These are phyloP conservation scores for Tenthredo distinguenda DNA, from an alignment of 2,888 invertebrate genomes.

Conservation along the genomic window DNA sequence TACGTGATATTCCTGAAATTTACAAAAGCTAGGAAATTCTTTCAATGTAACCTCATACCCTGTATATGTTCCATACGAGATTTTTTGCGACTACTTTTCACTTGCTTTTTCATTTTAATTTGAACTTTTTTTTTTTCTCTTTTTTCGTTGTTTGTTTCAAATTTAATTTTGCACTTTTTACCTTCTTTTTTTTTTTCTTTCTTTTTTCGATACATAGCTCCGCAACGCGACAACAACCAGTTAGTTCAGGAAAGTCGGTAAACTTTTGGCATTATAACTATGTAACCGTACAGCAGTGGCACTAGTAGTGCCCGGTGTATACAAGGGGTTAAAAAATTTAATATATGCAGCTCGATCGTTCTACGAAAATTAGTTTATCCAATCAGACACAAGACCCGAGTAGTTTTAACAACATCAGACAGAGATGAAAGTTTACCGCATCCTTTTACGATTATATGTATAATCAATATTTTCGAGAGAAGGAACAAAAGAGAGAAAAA, in stretches of 20 bases:
- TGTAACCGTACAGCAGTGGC: too few species aligned
- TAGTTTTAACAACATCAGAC: neutral
- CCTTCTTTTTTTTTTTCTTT: neutral
- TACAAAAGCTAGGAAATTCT: too few species aligned
- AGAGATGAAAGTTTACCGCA: neutral
- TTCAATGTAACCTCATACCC: too few species aligned
- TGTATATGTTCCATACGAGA: too few species aligned
- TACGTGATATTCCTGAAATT: too few species aligned
- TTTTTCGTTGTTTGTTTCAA: neutral
- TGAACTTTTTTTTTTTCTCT: neutral
- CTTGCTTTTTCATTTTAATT: too few species aligned
- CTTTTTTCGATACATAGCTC: neutral
- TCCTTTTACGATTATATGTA: too few species aligned
- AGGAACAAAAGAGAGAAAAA: too few species aligned
- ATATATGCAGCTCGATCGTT: neutral
- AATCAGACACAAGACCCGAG: neutral
- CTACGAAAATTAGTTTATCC: slow-evolving; percentile 37
- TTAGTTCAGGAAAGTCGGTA: slow-evolving; percentile 35
- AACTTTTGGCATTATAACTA: neutral
- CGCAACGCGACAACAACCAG: neutral
- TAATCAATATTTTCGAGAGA: too few species aligned
- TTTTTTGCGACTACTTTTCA: neutral
- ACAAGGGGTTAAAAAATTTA: slow-evolving; percentile 21
- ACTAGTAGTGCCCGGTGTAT: neutral
- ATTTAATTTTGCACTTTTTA: neutral